Evolutionary conservation across 2,797 vertebrate genomes (phyloP), one percentile per base, ranked within the genome.

Genomic region (Enteromius unitaeniatus): DNA sequence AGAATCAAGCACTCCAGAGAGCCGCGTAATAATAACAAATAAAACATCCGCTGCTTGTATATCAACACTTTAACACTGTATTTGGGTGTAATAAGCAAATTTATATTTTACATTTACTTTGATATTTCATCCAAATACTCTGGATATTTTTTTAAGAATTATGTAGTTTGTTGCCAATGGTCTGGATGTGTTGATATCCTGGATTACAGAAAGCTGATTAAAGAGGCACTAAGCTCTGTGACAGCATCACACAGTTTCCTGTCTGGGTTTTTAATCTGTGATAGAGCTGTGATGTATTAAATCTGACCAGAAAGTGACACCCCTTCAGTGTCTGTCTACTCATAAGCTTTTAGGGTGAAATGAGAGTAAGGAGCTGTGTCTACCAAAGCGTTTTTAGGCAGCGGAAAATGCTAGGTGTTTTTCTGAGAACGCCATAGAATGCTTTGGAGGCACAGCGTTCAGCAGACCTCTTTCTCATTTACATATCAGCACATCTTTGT

Each of bases 181-280:
- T 49, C 69, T 49, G 14, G 14, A 62, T 62, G 37, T 19, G 40
- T 62, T 60, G 53, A 40, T 40, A 58, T 10, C 65, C 13, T 2
- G 2, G 28, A 64, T 64, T 62, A 62, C 60, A 28, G 60, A 62
- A 62, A 15, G 60, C 14, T 28, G 73, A 45, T 64, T 37, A 28
- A 76, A 86, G 78, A 89, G 91, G 87, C 91, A 90, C 69, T 84
- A 11, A 45, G 55, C 15, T 77, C 55, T 28, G n/a, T 40, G 45
- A 88, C 69, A 89, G 85, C 28, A 26, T 89, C 14, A 88, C 87
- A 74, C 70, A 82, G 90, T 91, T 87, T 87, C 83, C 88, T 86
- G 86, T 91, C 90, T 58, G 86, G 81, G 53, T 45, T 78, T 62
- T 78, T 28, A 77, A 78, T 78, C 75, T 4, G n/a, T 45, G 37